phyloP scores from a whole-genome alignment of 2,113 vertebrate genomes.

The Telmatochromis brichardi region DNA sequence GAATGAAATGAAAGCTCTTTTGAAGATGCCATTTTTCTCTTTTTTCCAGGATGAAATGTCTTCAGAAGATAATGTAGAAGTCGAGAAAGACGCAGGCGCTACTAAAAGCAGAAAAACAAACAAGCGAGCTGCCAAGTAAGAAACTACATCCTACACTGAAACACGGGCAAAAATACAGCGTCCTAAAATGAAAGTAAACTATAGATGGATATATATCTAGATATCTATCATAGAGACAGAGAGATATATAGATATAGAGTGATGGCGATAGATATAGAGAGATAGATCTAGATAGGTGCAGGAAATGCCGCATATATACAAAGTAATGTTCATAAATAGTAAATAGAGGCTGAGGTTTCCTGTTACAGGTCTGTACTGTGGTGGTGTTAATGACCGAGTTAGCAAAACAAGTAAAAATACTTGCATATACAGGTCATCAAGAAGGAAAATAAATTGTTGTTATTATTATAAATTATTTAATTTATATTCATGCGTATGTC shows the following conservation, averaged over 20 bases:
- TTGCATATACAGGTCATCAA: not conserved
- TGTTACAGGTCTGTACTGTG: not conserved
- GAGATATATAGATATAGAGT: not conserved
- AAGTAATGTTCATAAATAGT: not conserved
- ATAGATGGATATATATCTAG: not conserved
- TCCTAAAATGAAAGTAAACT: not conserved
- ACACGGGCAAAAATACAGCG: not conserved
- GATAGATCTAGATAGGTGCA: not conserved
- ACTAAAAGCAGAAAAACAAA: slow-evolving; percentile 46
- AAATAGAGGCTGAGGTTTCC: not conserved
- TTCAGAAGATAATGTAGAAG: slow-evolving; percentile 12
- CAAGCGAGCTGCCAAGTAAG: slow-evolving; percentile 58
- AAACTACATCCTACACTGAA: not conserved
- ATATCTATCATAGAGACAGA: not conserved
- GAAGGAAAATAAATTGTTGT: not conserved
- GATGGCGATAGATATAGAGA: not conserved
- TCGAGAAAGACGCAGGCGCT: not conserved
- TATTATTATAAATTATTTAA: not conserved
- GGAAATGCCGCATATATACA: not conserved
- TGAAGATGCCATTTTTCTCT: not conserved
- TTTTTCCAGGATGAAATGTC: slow-evolving; percentile 31
- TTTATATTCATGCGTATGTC: not conserved
- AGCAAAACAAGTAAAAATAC: not conserved
- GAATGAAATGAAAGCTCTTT: not conserved
- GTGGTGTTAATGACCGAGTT: not conserved